These are phyloP conservation scores for Solenodon paradoxus DNA, from an alignment of 2,113 vertebrate species.

Conservation along the genomic window DNA sequence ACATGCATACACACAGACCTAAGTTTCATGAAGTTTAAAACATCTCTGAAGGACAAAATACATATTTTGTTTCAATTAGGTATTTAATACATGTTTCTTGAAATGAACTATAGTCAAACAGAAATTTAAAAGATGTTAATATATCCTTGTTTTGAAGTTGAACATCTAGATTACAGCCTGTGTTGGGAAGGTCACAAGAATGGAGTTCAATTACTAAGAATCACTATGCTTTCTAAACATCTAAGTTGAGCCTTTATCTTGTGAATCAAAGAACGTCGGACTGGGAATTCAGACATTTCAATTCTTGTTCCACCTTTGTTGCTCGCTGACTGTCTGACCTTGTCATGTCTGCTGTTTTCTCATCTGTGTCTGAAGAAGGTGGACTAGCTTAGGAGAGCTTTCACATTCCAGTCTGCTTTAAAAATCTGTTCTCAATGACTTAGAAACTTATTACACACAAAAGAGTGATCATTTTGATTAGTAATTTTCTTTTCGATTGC, in stretches of 20 bases:
- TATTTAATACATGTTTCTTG: neutral
- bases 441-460: neutral
- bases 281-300: neutral
- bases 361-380: neutral
- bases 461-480: neutral
- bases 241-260: neutral
- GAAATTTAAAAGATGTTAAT: neutral
- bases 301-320: neutral
- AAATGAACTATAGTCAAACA: neutral
- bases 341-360: neutral
- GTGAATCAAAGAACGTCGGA: neutral
- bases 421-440: neutral
- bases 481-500: neutral
- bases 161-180: neutral
- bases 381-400: neutral
- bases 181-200: neutral
- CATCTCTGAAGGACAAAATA: neutral
- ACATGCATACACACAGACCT: neutral
- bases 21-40: neutral
- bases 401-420: neutral
- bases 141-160: neutral
- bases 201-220: neutral
- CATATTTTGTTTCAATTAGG: neutral
- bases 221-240: conserved; percentile 19
- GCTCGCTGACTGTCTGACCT: neutral